Evolutionary conservation across 2,113 vertebrate genomes (phyloP).

Genomic region (Ondatra zibethicus): DNA sequence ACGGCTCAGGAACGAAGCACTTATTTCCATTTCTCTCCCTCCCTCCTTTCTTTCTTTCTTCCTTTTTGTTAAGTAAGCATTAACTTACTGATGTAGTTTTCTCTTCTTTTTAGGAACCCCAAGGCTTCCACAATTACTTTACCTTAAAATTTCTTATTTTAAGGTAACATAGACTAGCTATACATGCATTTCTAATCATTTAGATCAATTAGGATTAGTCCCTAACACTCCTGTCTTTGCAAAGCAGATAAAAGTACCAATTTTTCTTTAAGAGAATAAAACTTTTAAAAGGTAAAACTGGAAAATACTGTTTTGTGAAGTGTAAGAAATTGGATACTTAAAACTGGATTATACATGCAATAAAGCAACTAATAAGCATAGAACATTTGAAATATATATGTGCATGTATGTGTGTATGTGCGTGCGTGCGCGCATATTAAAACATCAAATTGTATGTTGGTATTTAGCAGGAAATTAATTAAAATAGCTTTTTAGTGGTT

Average conservation of each 20-base stretch:
- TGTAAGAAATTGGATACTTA: slow-evolving; percentile 22
- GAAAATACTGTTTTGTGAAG: neutral
- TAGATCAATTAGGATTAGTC: neutral
- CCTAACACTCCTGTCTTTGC: neutral
- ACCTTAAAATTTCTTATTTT: slow-evolving; percentile 6
- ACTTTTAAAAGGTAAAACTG: neutral
- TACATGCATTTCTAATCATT: neutral
- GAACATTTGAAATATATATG: neutral
- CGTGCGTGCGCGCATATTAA: neutral
- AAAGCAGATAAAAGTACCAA: slow-evolving; percentile 45
- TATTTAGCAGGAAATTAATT: slow-evolving; percentile 1
- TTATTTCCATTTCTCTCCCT: neutral
- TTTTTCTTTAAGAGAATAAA: neutral
- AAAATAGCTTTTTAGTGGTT: neutral
- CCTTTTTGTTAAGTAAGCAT: neutral
- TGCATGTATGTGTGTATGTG: neutral
- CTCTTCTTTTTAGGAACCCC: neutral
- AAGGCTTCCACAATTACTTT: neutral
- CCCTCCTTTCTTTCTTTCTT: neutral
- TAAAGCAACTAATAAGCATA: neutral
- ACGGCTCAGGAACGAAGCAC: neutral
- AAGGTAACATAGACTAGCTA: slow-evolving; percentile 5
- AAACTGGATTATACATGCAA: slow-evolving; percentile 49
- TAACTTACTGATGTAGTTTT: neutral
- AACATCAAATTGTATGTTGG: slow-evolving; percentile 33